Evolutionary conservation across 2,797 vertebrate species (phyloP), one percentile per base, ranked within the genome.

Genomic region (Silurus aristotelis): DNA sequence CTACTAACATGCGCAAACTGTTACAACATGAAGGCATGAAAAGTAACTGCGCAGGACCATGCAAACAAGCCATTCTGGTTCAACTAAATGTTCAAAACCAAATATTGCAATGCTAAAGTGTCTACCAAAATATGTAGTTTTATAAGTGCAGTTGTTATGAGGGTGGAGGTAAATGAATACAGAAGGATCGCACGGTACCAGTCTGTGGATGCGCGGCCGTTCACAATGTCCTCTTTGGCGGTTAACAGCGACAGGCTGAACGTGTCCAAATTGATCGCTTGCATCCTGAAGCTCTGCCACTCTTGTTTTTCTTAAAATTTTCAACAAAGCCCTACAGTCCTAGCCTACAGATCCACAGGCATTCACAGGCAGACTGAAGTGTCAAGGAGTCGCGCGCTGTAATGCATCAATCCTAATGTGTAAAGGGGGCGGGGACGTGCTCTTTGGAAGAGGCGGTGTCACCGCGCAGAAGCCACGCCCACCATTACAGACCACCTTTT

Each of bases 191-290:
- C 61, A 43, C 76, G 79, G 95, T 96, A 97, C 96, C 96, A 97
- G 94, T 95, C 94, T 85, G 95, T 95, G 87, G 95, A 96, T 67
- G 94, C 86, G 60, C 95, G 93, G 14, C 93, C 93, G 90, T 95
- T 96, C 72, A 95, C 90, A 89, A 97, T 95, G 93, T 97, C 96
- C 91, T 96, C 96, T 90, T 95, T 95, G 80, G 96, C 96, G 48
- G 96, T 96, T 90, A 97, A 92, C 91, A 97, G 94, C 81, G 96
- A 96, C 91, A 97, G 91, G 90, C 93, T 94, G 94, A 96, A 96
- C 91, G 95, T 95, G 90, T 96, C 96, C 93, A 96, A 93, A 93
- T 96, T 95, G 84, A 95, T 92, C 89, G 93, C 88, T 83, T 73
- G 92, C 94, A 94, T 93, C 72, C 87, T 86, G 83, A 84, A 89